Conservation (phyloP, 2,888 invertebrate genomes). For the Clunio marinus region DNA sequence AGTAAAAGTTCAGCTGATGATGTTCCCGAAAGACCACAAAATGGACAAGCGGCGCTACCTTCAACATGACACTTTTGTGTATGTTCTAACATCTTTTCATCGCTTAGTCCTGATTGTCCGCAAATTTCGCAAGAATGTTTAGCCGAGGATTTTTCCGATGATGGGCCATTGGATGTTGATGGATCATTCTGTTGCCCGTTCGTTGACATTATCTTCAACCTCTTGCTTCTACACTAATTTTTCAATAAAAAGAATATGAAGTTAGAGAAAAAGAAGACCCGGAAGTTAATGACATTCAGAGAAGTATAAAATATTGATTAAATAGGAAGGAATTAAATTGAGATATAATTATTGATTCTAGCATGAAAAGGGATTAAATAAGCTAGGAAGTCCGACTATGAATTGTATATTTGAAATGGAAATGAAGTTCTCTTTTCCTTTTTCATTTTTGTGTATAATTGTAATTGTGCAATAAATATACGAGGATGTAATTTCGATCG, state of each 20-base stretch:
- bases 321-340: not conserved
- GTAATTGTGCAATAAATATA: constrained; percentile 18
- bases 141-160: constrained; percentile 2
- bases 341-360: no score
- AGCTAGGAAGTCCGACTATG: no score
- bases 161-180: constrained; percentile 18
- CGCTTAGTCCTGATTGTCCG: constrained; percentile 74
- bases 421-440: not conserved
- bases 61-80: constrained; percentile 74
- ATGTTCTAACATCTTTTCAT: constrained; percentile 74
- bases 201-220: not conserved
- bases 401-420: no score
- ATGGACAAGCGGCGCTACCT: constrained; percentile 73
- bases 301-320: not conserved
- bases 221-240: constrained; percentile 1
- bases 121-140: constrained; percentile 75
- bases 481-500: constrained; percentile 25
- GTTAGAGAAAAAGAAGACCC: not conserved
- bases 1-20: constrained; percentile 69
- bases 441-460: not conserved
- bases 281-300: not conserved
- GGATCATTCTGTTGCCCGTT: constrained; percentile 12
- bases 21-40: constrained; percentile 71
- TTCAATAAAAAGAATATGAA: not conserved
- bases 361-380: no score